These are phyloP conservation scores for Gerris buenoi DNA, from an alignment of 1,140 invertebrate genomes.

Conservation along the genomic window DNA sequence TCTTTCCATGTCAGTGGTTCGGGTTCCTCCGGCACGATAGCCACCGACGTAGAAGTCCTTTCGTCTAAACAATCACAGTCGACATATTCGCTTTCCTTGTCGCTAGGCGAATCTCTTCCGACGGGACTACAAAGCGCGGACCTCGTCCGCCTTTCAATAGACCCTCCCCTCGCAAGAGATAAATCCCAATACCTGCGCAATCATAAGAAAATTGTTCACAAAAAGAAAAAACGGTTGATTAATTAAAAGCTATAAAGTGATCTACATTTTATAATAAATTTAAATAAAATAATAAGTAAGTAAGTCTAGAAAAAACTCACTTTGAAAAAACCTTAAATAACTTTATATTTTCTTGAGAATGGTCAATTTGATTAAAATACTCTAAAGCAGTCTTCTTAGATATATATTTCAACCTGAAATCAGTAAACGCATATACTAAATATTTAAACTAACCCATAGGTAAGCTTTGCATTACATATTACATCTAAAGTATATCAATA, in stretches of 20 bases:
- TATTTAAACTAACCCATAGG: too few species aligned
- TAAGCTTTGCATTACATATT: too few species aligned
- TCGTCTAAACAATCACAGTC: slow-evolving; percentile 16
- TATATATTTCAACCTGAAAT: not conserved
- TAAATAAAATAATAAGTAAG: not conserved
- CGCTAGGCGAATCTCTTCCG: slow-evolving; percentile 15
- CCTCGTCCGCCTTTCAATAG: not conserved
- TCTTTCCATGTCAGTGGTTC: slow-evolving; percentile 4
- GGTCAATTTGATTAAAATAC: not conserved
- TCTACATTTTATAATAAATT: not conserved
- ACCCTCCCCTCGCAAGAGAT: not conserved
- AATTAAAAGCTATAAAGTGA: not conserved
- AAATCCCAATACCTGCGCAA: not conserved
- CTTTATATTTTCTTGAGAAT: not conserved
- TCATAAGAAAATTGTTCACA: not conserved
- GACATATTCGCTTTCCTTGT: slow-evolving; percentile 17
- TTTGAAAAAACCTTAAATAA: not conserved
- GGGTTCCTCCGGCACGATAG: not conserved
- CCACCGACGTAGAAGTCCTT: slow-evolving; percentile 2
- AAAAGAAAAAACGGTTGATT: too few species aligned
- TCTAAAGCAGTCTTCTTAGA: not conserved
- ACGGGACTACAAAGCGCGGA: slow-evolving; percentile 12
- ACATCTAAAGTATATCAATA: too few species aligned
- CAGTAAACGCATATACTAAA: not conserved
- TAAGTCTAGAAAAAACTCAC: not conserved